Evolutionary conservation across 2,888 invertebrate species (phyloP), one percentile per base, ranked within the genome.

Genomic region (Sphaerophoria taeniata): DNA sequence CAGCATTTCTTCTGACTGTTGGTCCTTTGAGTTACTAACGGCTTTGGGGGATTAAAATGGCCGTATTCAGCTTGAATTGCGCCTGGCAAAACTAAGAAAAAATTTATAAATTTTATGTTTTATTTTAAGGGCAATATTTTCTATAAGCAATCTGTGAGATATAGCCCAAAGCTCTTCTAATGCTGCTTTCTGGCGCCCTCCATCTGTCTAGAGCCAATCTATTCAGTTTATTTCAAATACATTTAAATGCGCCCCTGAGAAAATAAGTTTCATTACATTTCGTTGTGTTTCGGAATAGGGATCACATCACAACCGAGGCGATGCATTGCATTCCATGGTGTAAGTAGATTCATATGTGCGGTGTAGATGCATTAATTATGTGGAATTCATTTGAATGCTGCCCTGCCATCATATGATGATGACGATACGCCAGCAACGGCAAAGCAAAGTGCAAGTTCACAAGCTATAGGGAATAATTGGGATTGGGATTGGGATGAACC

Each of bases 391-490:
- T 24, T 76, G 72, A 63, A 81, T 73, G 53, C 33, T 34, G 45
- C 33, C 33, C 43, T 60, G 31, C 36, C 33, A 58, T 55, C 45
- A 61, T 9, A 24, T 24, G 24, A 24, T 24, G 24, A 24, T 24
- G 24, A 24, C 24, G 24, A 24, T 24, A 24, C 2, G 24, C 24
- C 24, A 2, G 24, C 24, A 24, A 24, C 24, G 24, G 24, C 24
- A 24, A 24, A 53, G 81, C 45, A 74, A 86, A 86, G 81, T 82
- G 82, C 77, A 86, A 86, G 86, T 86, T 86, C 82, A 78, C 55
- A 71, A 77, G 60, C 86, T 71, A 11, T 71, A 45, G 82, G 82
- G 82, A 82, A 86, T 86, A 86, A 86, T 86, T 82, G 82, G 82
- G 70, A 86, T 82, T n/a, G n/a, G n/a, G n/a, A n/a, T n/a, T n/a